These are phyloP conservation scores for Aporrectodea caliginosa DNA, from an alignment of 1,140 invertebrate species.

Conservation along the genomic window DNA sequence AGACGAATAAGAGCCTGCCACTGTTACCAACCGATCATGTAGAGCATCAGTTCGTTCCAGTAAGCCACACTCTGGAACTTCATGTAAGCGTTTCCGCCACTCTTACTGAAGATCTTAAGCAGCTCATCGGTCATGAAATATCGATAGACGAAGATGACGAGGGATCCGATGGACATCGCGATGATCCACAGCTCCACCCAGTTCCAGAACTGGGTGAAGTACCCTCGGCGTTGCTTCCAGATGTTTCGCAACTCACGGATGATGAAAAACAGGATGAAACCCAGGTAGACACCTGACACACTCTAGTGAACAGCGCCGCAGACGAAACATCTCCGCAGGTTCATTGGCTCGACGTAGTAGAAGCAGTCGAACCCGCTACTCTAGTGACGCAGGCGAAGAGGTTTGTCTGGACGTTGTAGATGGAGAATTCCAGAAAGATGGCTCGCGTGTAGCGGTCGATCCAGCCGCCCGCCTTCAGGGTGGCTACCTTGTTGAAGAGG, in stretches of 20 bases:
- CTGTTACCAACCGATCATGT: conserved; percentile 58
- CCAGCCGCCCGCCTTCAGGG: conserved; percentile 57
- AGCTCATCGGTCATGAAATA: conserved; percentile 16
- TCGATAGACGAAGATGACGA: conserved; percentile 55
- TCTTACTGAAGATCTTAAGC: conserved; percentile 39
- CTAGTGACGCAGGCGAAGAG: conserved; percentile 58
- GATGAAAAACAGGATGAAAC: conserved; percentile 60
- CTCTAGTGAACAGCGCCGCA: conserved; percentile 46
- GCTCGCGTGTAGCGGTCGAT: conserved; percentile 61
- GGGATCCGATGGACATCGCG: conserved; percentile 48
- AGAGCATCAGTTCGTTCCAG: conserved; percentile 57
- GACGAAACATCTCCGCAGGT: conserved; percentile 45
- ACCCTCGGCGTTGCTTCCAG: conserved; percentile 39
- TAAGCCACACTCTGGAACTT: conserved; percentile 58
- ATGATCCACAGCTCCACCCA: conserved; percentile 55
- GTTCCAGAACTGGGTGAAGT: conserved; percentile 58
- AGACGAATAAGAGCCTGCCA: too few species aligned
- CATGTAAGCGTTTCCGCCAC: conserved; percentile 59
- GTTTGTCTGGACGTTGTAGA: conserved; percentile 59
- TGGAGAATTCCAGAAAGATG: conserved; percentile 61
- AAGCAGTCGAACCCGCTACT: conserved; percentile 57
- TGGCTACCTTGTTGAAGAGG: conserved; percentile 40
- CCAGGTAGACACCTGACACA: conserved; percentile 35
- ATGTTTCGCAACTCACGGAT: conserved; percentile 50
- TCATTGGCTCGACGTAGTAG: conserved; percentile 58